These are phyloP conservation scores for Muschampia plurimacula DNA, from an alignment of 2,888 invertebrate species.

Conservation along the genomic window DNA sequence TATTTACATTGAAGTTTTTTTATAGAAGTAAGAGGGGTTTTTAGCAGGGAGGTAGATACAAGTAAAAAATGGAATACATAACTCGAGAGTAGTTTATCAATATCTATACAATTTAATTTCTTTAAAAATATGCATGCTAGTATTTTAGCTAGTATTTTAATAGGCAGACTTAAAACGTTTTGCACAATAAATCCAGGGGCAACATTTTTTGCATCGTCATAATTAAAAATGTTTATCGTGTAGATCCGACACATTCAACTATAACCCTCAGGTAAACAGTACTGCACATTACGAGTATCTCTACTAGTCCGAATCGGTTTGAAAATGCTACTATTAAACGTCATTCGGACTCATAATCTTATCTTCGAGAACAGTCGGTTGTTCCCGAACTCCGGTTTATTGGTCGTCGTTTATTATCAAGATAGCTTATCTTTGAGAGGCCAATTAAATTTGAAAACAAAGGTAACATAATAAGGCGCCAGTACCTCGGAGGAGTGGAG, in stretches of 20 bases:
- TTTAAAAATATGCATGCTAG: no score
- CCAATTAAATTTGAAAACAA: slow-evolving; percentile 86
- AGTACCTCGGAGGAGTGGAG: slow-evolving; percentile 60
- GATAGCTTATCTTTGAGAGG: slow-evolving; percentile 83
- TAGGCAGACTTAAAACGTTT: neutral
- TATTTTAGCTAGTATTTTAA: no score
- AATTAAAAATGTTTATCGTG: neutral
- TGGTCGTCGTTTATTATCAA: slow-evolving; percentile 85
- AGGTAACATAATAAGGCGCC: slow-evolving; percentile 85
- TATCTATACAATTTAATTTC: no score
- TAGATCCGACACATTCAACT: slow-evolving; percentile 12
- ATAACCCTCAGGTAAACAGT: slow-evolving; percentile 37
- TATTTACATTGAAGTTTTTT: no score
- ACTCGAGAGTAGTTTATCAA: no score
- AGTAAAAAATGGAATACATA: no score
- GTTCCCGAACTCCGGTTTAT: slow-evolving; percentile 80
- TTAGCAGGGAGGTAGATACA: no score
- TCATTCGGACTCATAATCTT: slow-evolving; percentile 72
- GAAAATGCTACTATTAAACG: slow-evolving; percentile 63
- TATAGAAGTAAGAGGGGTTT: no score
- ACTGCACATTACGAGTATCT: slow-evolving; percentile 47
- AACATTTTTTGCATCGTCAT: neutral
- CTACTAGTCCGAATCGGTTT: slow-evolving; percentile 38
- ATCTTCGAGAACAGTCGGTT: slow-evolving; percentile 75
- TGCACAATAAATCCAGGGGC: neutral